Conservation (phyloP, 35 echinoderm and acorn worm genomes). For the Amphiura filiformis region DNA sequence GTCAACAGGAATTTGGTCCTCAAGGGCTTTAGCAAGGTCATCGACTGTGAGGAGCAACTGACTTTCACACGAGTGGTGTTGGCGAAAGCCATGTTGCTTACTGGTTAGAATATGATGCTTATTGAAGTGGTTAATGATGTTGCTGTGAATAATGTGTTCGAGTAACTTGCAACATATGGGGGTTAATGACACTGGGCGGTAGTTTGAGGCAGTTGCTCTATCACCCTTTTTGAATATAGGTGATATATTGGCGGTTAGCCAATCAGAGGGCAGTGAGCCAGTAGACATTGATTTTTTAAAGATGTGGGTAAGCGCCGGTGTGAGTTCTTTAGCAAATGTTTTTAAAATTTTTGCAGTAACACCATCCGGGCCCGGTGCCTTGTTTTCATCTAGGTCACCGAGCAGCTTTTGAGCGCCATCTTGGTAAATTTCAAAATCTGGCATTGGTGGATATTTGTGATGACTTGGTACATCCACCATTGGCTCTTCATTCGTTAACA, state of each 20-base stretch:
- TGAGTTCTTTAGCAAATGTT: not conserved
- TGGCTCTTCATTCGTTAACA: not conserved
- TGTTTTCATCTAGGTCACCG: not conserved
- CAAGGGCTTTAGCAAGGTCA: constrained; percentile 9
- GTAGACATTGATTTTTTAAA: constrained; percentile 6
- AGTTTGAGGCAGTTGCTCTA: not conserved
- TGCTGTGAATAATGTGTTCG: constrained; percentile 24
- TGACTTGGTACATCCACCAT: not conserved
- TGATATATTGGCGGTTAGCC: not conserved
- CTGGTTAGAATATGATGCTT: not conserved
- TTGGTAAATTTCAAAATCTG: not conserved
- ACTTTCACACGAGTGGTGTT: not conserved
- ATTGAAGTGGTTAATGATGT: constrained; percentile 20
- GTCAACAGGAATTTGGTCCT: constrained; percentile 26
- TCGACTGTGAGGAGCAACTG: not conserved
- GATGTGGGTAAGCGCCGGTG: not conserved
- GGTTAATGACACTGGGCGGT: constrained; percentile 24
- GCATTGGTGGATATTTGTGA: not conserved
- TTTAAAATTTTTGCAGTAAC: constrained; percentile 9
- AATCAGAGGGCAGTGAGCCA: not conserved
- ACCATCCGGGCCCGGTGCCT: not conserved
- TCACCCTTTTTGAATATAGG: constrained; percentile 25
- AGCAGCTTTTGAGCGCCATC: not conserved
- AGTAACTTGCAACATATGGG: constrained; percentile 28
- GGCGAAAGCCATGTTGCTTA: not conserved